Evolutionary conservation across 2,888 invertebrate species (phyloP), one percentile per base, ranked within the genome.

Genomic region (Acheta domesticus): DNA sequence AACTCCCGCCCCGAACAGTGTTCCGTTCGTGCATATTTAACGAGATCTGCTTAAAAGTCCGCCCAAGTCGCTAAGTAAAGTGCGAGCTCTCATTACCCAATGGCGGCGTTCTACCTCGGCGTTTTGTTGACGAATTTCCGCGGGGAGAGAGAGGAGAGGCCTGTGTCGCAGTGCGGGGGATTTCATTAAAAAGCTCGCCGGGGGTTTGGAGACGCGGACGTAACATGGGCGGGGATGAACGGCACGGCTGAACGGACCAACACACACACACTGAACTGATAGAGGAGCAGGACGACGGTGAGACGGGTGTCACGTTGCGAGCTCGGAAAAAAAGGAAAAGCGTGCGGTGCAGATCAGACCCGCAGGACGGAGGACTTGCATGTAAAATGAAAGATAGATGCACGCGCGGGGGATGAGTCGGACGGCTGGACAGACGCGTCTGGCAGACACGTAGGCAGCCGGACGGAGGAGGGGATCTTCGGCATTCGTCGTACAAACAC

Each of bases 111-210:
- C 62, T 62, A 62, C 62, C 62, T 62, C 62, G 16, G 62, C 62
- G 62, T 62, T 62, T 62, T n/a, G 62, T 62, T 62, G 62, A 62
- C 62, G 62, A 62, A 62, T 62, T 62, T 62, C 62, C n/a, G 62
- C 16, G n/a, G 62, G 36, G 36, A 36, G 36, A 36, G 36, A 36
- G 36, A 36, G 62, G 36, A 36, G 62, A 12, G 16, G 62, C 62
- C 62, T 36, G 36, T 36, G 36, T 62, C 62, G 62, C 14, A 14
- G 62, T n/a, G 62, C 62, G 62, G 62, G 62, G 62, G 62, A 62
- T 62, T 62, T 62, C 62, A 62, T 62, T 62, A 62, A 62, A 62
- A 62, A 62, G n/a, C 62, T 14, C 62, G 62, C 62, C 16, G n/a
- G 14, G n/a, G 62, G 14, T n/a, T n/a, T n/a, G n/a, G 62, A n/a